Evolutionary conservation across 2,888 invertebrate genomes (phyloP), one percentile per base, ranked within the genome.

Genomic region (Lissonota sp.): DNA sequence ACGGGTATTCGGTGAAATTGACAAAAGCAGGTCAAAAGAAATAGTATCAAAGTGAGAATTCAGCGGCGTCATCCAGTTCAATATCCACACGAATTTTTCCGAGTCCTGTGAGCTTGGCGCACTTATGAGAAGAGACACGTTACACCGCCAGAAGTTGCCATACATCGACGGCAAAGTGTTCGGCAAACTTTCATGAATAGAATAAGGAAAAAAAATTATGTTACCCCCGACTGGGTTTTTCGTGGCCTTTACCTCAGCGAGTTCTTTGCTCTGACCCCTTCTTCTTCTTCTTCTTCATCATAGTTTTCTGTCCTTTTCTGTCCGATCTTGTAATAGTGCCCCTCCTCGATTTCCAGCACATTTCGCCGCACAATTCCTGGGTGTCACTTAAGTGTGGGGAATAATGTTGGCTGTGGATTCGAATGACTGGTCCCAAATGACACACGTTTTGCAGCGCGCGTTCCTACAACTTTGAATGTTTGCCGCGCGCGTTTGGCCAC

Each of bases 251-350:
- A 58, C 14, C 62, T 10, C 69, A 42, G 49, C 79, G 57, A 67
- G 63, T 73, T 37, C 40, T 12, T 69, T 69, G 51, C 26, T 44
- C 69, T 63, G 55, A 66, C 62, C 73, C 73, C 62, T 73, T 79
- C 69, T 55, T 55, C 26, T 42, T 44, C 51, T 57, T 49, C 16
- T 26, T 26, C 16, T 10, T 12, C 14, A 14, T 4, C 12, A 14
- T 16, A 16, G 44, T 44, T 1, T 44, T 37, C 46, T 49, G 26
- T 7, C 40, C 16, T 53, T 53, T 58, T 57, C 40, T 26, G 37
- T 57, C 49, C 14, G 16, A 51, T 62, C 26, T 72, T 66, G 26
- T 26, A 26, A 2, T 58, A 39, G 71, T 58, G 44, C 5, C 55
- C 37, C 46, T 44, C 37, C 42, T 60, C 12, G 51, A 51, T 66